Evolutionary conservation across 1,140 invertebrate species (phyloP).

Genomic region (Carcinoscorpius rotundicauda): DNA sequence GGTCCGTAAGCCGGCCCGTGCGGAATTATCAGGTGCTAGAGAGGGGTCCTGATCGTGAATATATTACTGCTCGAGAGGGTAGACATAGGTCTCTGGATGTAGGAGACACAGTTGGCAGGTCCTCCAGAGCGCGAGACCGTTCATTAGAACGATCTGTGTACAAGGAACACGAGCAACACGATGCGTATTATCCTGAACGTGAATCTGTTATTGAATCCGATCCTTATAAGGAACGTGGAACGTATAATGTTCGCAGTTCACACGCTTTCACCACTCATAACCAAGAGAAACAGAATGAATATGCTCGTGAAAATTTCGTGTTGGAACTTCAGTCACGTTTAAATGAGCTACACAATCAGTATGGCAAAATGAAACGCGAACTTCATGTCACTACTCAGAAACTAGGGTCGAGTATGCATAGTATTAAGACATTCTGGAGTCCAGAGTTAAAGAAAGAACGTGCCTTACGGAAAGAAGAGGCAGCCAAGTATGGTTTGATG

Average conservation of each 20-base stretch:
- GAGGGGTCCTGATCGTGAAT: conserved; percentile 54
- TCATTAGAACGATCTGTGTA: conserved; percentile 41
- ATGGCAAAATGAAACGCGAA: conserved; percentile 89
- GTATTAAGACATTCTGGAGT: conserved; percentile 99
- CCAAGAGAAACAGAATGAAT: too few species aligned
- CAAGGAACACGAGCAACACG: not conserved
- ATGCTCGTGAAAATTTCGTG: conserved; percentile 36
- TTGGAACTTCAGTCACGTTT: conserved; percentile 90
- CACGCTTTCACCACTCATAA: too few species aligned
- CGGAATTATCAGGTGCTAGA: conserved; percentile 56
- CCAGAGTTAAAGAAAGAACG: conserved; percentile 97
- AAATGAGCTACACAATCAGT: conserved; percentile 83
- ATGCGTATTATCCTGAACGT: not conserved
- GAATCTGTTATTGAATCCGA: too few species aligned
- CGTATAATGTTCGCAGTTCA: too few species aligned
- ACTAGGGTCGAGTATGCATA: conserved; percentile 96
- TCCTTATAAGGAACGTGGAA: too few species aligned
- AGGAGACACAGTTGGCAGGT: conserved; percentile 9
- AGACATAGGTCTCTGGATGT: conserved; percentile 31
- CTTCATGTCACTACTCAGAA: conserved; percentile 95
- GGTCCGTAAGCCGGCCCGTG: conserved; percentile 23
- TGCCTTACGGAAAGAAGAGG: conserved; percentile 91
- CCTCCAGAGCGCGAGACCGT: conserved; percentile 35
- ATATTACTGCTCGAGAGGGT: conserved; percentile 57
- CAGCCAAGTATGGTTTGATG: conserved; percentile 89